Percentiles rank a stretch among this genome's conserved stretches.
Conservation (phyloP, 2,888 invertebrate species). For the Choreutis nemorana region DNA sequence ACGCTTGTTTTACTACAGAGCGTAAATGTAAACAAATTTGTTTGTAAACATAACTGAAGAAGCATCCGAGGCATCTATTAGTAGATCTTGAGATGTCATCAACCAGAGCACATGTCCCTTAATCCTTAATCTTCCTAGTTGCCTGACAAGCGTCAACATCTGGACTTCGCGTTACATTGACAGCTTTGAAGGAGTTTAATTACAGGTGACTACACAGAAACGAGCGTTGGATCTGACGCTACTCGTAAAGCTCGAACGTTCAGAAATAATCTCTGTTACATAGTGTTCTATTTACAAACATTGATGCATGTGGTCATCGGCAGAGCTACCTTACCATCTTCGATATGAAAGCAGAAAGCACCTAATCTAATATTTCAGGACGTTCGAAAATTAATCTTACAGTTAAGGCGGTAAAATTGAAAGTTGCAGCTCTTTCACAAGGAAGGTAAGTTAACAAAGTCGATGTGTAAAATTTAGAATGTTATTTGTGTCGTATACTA, state of each 20-base stretch:
- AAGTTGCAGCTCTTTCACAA: constrained; percentile 15
- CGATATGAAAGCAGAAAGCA: constrained; percentile 38
- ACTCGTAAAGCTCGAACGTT: constrained; percentile 26
- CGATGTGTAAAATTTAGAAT: constrained; percentile 62
- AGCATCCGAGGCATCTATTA: constrained; percentile 24
- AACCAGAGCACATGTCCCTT: constrained; percentile 21
- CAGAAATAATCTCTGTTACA: constrained; percentile 36
- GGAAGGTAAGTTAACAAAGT: constrained; percentile 41
- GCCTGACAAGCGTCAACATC: not conserved
- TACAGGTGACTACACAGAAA: constrained; percentile 18
- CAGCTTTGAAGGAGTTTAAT: constrained; percentile 13
- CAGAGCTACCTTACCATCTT: constrained; percentile 56
- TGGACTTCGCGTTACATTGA: constrained; percentile 20
- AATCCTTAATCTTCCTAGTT: constrained; percentile 5
- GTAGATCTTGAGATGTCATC: constrained; percentile 38
- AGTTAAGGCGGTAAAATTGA: constrained; percentile 28
- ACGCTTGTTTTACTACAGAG: not conserved
- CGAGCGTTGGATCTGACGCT: constrained; percentile 28
- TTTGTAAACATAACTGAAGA: constrained; percentile 45
- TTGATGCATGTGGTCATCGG: constrained; percentile 66
- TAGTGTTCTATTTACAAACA: constrained; percentile 64
- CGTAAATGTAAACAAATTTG: constrained; percentile 14
- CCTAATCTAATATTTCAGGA: constrained; percentile 14
- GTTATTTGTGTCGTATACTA: constrained; percentile 67
- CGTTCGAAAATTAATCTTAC: constrained; percentile 18